Percentiles rank a stretch among this genome's conserved stretches.
phyloP scores from a whole-genome alignment of 2,888 invertebrate genomes.

The Drosophila basisetae region DNA sequence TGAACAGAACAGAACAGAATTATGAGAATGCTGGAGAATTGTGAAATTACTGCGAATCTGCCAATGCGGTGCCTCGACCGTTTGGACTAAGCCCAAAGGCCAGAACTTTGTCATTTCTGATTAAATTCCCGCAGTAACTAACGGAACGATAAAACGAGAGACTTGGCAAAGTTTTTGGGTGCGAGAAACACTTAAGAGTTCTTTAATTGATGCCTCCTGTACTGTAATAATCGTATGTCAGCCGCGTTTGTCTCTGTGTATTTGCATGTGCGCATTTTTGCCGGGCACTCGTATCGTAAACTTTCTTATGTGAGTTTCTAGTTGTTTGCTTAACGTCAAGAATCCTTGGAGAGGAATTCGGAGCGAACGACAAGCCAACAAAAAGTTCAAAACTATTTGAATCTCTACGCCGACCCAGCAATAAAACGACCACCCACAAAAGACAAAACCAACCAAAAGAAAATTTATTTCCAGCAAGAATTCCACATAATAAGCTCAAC shows the following conservation, averaged over 20 bases:
- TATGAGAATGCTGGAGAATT: background rate
- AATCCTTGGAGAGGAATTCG: constrained; percentile 60
- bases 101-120: constrained; percentile 10
- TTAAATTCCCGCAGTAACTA: constrained; percentile 40
- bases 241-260: constrained; percentile 57
- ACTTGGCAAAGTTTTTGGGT: constrained; percentile 17
- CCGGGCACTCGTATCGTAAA: constrained; percentile 64
- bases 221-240: constrained; percentile 6
- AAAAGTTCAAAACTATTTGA: constrained; percentile 73
- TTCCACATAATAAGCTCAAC: constrained; percentile 32
- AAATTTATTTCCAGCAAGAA: constrained; percentile 40
- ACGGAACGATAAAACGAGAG: constrained; percentile 32
- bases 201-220: constrained; percentile 51
- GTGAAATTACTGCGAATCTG: background rate
- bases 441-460: constrained; percentile 14
- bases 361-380: constrained; percentile 25
- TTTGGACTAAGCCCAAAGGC: background rate
- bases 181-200: constrained; percentile 49
- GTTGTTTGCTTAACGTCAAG: constrained; percentile 69
- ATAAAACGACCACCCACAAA: constrained; percentile 45
- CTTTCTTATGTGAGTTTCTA: constrained; percentile 76
- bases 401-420: constrained; percentile 43
- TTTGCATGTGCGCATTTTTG: constrained; percentile 61
- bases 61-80: background rate
- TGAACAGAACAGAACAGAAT: background rate